Percentiles rank a stretch among this genome's conserved stretches.
Evolutionary conservation across 1,140 invertebrate genomes (phyloP).

Genomic region (Pseudoatta argentina): DNA sequence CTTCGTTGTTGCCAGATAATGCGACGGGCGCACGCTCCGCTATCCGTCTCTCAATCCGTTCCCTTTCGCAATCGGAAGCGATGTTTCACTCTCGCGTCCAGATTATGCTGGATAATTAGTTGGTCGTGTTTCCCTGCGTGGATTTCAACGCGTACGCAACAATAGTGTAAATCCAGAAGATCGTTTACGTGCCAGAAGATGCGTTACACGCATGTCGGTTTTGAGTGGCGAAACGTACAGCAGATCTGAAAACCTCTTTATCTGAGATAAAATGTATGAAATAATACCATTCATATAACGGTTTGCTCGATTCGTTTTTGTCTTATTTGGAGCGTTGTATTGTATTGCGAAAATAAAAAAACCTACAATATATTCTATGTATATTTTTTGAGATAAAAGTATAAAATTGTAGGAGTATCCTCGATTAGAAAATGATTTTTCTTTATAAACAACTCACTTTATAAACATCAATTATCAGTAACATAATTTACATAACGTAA

Average conservation of each 20-base stretch:
- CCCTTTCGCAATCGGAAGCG: constrained; percentile 72
- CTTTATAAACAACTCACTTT: too few relatives aligned
- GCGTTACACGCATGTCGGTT: not conserved
- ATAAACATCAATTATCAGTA: too few relatives aligned
- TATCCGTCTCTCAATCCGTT: constrained; percentile 68
- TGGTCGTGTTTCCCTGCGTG: constrained; percentile 9
- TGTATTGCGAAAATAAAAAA: not conserved
- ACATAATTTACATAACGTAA: too few relatives aligned
- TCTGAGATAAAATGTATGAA: constrained; percentile 7
- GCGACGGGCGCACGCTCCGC: not conserved
- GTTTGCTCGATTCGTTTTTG: not conserved
- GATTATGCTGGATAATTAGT: constrained; percentile 66
- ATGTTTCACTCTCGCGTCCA: constrained; percentile 69
- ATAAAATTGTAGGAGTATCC: not conserved
- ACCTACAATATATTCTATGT: not conserved
- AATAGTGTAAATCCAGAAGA: constrained; percentile 15
- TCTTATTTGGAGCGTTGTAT: not conserved
- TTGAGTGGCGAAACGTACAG: constrained; percentile 20
- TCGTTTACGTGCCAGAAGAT: not conserved
- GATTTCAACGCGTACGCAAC: constrained; percentile 43
- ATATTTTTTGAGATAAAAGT: not conserved
- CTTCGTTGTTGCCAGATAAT: constrained; percentile 27
- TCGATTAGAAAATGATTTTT: not conserved
- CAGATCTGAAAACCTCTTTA: not conserved
- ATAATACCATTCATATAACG: not conserved